These are phyloP conservation scores for Anableps anableps DNA, from an alignment of 2,797 vertebrate genomes.

Conservation along the genomic window DNA sequence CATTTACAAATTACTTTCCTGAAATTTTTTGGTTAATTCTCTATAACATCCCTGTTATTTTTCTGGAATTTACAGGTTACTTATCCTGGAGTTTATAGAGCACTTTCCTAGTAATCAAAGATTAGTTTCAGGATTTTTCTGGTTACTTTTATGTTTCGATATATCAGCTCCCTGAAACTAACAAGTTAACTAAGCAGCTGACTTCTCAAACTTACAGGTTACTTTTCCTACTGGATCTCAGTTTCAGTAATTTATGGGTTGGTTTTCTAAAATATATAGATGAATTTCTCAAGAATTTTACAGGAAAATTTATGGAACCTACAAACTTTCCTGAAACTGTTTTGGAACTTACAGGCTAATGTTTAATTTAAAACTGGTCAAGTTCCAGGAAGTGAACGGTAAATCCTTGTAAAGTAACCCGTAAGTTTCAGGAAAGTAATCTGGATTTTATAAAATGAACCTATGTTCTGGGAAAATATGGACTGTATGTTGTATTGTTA, in stretches of 20 bases:
- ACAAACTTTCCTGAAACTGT: not conserved
- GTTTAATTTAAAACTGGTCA: not conserved
- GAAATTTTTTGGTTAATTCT: not conserved
- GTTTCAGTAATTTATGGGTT: not conserved
- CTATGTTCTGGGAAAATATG: not conserved
- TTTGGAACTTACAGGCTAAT: not conserved
- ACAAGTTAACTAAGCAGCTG: no score
- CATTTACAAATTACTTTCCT: not conserved
- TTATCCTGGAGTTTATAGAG: not conserved
- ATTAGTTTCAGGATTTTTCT: not conserved
- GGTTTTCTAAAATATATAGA: not conserved
- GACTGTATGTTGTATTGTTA: not conserved
- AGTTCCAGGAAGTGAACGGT: not conserved
- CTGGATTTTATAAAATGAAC: not conserved
- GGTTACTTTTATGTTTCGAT: not conserved
- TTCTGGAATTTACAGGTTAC: not conserved
- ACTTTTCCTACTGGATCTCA: not conserved
- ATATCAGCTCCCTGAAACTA: not conserved
- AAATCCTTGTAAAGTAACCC: not conserved
- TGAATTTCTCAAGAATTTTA: not conserved
- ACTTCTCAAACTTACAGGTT: not conserved
- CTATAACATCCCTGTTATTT: not conserved
- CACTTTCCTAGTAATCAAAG: not conserved
- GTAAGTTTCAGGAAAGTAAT: not conserved
- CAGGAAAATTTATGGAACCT: not conserved